Evolutionary conservation across 2,113 vertebrate genomes (phyloP), one percentile per base, ranked within the genome.

Genomic region (Antidorcas marsupialis): DNA sequence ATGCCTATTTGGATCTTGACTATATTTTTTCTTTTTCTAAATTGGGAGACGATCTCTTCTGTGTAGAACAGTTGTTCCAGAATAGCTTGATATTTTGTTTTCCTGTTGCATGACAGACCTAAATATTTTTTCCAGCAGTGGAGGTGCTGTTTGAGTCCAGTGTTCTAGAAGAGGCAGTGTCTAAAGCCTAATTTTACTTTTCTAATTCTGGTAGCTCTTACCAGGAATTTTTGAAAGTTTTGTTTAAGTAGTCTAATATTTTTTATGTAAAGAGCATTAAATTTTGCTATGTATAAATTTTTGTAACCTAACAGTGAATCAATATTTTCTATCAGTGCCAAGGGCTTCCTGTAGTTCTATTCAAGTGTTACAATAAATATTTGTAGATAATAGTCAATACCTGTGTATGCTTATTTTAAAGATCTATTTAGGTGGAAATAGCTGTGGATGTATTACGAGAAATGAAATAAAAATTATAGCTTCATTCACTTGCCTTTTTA

Each of bases 241-340:
- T 98, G 98, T 99, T 99, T 98, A 99, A 98, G 99, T 99, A 99
- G 99, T 99, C 99, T 99, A 99, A 99, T 99, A 99, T 99, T 99
- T 98, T 99, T 99, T 99, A 99, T 99, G 99, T 99, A 99, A 99
- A 99, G 99, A 98, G 98, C 99, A 99, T 99, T 99, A 99, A 98
- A 99, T 99, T 99, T 99, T 99, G 99, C 99, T 99, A 99, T 99
- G 99, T 99, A 99, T 99, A 99, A 99, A 99, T 99, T 99, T 99
- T 99, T 99, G 99, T 99, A 99, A 99, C 98, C 98, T 99, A 99
- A 99, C 99, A 99, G 99, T 99, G 99, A 99, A 99, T 99, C 99
- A 99, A 99, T 99, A 99, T 99, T 99, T 99, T 99, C 98, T 99
- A 99, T 99, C 98, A 99, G 99, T 99, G 99, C 99, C 99, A 99